These are phyloP conservation scores for Tortricodes alternella DNA, from an alignment of 2,888 invertebrate genomes.

Conservation along the genomic window DNA sequence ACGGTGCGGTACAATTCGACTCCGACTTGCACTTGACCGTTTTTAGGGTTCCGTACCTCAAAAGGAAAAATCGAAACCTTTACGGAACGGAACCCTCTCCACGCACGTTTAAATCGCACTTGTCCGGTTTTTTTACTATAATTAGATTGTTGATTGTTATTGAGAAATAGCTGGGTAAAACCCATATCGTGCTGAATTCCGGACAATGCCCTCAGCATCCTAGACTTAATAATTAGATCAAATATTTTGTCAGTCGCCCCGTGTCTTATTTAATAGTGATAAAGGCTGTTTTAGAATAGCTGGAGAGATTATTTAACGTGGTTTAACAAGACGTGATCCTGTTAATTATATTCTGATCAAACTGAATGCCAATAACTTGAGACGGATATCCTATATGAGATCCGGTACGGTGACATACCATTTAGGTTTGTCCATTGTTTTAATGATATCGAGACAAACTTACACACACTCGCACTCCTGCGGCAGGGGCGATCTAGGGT, in stretches of 20 bases:
- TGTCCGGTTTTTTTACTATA: too few relatives aligned
- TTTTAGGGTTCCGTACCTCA: too few relatives aligned
- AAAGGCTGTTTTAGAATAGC: neutral
- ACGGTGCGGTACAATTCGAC: too few relatives aligned
- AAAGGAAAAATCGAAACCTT: too few relatives aligned
- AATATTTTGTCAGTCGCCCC: neutral
- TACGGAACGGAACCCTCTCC: too few relatives aligned
- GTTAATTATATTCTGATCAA: neutral
- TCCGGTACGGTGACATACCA: slow-evolving; percentile 9
- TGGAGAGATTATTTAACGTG: neutral
- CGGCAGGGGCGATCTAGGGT: too few relatives aligned
- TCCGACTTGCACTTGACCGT: too few relatives aligned
- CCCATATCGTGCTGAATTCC: neutral
- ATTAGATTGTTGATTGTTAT: too few relatives aligned
- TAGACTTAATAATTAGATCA: neutral
- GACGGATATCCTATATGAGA: slow-evolving; percentile 20
- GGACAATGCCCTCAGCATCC: neutral
- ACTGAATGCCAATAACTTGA: slow-evolving; percentile 2
- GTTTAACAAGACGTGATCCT: neutral
- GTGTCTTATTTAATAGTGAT: neutral
- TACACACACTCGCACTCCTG: too few relatives aligned
- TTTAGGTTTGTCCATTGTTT: neutral
- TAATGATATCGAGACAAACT: neutral
- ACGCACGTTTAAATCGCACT: too few relatives aligned
- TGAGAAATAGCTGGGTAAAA: slow-evolving; percentile 6